Conservation (phyloP, 1,140 invertebrate genomes). For the Cotesia glomerata region DNA sequence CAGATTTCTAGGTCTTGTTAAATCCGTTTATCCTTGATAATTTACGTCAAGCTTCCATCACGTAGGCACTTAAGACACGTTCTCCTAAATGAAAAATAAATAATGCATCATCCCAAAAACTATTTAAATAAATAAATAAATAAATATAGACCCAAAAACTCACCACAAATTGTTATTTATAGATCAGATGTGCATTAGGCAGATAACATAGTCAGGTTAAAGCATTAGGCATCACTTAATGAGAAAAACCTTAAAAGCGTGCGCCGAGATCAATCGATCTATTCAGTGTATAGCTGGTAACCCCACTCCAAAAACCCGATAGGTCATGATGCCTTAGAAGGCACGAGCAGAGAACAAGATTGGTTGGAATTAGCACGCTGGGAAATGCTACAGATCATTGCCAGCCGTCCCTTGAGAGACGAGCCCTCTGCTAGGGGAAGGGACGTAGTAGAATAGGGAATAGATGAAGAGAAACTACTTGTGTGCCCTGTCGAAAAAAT, state of each 20-base stretch:
- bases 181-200: no score
- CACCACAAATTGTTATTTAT: no score
- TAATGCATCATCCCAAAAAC: no score
- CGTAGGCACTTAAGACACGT: no score
- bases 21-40: no score
- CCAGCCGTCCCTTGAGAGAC: slow-evolving; percentile 44
- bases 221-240: no score
- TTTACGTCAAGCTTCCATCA: no score
- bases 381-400: slow-evolving; percentile 18
- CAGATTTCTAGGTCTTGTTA: no score
- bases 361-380: slow-evolving; percentile 29
- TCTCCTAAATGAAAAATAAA: no score
- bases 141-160: no score
- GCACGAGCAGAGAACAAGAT: slow-evolving; percentile 35
- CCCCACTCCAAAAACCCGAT: slow-evolving; percentile 17
- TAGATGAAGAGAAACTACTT: neutral
- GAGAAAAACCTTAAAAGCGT: neutral
- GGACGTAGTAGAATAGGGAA: neutral
- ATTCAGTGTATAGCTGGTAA: neutral
- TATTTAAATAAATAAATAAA: no score
- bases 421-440: neutral
- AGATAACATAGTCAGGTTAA: no score
- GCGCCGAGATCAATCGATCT: slow-evolving; percentile 10
- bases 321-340: slow-evolving; percentile 50
- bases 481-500: neutral